Conservation (phyloP, 2,113 vertebrate genomes). For the Camarhynchus parvulus region DNA sequence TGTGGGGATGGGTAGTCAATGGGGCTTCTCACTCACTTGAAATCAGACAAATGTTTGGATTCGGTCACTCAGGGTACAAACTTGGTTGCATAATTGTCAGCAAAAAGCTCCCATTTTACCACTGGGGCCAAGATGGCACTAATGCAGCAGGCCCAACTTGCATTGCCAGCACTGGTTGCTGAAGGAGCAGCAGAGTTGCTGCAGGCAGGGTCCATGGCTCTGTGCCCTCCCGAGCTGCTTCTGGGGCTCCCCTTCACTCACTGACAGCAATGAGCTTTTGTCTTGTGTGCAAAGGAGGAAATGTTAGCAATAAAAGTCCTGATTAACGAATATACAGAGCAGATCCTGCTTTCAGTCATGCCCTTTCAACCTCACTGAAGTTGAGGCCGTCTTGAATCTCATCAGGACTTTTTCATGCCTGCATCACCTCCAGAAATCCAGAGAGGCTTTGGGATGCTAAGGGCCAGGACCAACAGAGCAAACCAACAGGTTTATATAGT, state of each 20-base stretch:
- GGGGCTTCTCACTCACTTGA: background rate
- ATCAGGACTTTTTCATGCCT: background rate
- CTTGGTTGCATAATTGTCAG: background rate
- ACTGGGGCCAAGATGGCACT: background rate
- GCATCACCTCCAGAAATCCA: background rate
- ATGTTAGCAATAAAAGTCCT: background rate
- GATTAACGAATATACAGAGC: background rate
- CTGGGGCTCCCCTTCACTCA: background rate
- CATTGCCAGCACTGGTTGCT: background rate
- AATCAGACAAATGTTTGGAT: background rate
- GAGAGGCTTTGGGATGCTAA: background rate
- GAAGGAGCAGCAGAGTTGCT: rapidly evolving
- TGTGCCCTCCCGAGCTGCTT: background rate
- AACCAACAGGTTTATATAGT: background rate
- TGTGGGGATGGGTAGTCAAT: background rate
- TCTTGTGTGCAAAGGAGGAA: background rate
- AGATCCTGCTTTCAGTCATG: background rate
- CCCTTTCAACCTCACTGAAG: background rate
- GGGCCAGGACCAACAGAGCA: background rate
- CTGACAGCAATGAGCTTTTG: background rate
- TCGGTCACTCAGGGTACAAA: background rate
- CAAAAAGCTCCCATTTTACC: background rate
- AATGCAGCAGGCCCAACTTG: background rate
- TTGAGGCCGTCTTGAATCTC: background rate
- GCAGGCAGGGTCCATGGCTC: rapidly evolving